Percentiles rank a stretch among this genome's conserved stretches.
Conservation (phyloP, 2,797 vertebrate species). For the Phyllotis vaccarum region DNA sequence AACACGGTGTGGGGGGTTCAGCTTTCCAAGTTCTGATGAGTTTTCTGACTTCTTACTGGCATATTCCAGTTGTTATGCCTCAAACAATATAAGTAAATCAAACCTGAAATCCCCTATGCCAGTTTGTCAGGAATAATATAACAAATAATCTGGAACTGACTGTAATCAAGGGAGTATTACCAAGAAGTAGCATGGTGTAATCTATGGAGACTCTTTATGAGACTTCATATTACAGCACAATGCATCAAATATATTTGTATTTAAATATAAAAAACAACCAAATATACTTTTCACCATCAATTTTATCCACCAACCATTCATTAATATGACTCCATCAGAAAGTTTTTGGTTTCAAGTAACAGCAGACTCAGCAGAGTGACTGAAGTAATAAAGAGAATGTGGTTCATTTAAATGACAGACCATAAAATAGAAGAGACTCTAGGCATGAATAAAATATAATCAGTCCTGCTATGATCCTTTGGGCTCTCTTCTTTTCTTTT, state of each 20-base stretch:
- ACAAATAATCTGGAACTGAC: constrained; percentile 14
- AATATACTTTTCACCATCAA: constrained; percentile 1
- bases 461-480: not conserved
- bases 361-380: not conserved
- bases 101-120: not conserved
- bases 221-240: not conserved
- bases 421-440: not conserved
- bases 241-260: not conserved
- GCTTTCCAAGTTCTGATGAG: not conserved
- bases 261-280: not conserved
- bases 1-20: not conserved
- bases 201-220: not conserved
- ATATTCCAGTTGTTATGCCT: not conserved
- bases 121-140: not conserved
- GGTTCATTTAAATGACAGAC: not conserved
- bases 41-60: not conserved
- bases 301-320: not conserved
- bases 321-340: not conserved
- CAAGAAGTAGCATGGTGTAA: not conserved
- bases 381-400: not conserved
- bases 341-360: constrained; percentile 17
- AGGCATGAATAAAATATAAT: not conserved
- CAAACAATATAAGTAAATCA: constrained; percentile 34
- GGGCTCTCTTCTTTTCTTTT: not conserved
- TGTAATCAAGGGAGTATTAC: not conserved